Percentiles rank a stretch among this genome's conserved stretches.
These are phyloP conservation scores for Drosophila siamana DNA, from an alignment of 2,888 invertebrate species.

Conservation along the genomic window DNA sequence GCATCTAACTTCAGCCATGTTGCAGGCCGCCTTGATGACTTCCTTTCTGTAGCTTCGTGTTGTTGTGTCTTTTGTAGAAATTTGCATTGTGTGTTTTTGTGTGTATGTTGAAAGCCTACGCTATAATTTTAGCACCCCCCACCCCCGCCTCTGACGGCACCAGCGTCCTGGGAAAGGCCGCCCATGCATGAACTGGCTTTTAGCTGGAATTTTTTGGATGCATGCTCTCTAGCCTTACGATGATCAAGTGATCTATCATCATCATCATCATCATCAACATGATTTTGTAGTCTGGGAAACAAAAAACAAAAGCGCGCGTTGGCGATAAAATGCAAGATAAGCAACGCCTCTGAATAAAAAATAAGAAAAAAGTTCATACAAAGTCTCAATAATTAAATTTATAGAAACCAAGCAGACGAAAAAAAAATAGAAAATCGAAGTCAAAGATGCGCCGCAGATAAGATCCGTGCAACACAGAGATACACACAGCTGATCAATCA, in stretches of 20 bases:
- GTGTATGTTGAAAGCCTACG: conserved; percentile 49
- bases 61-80: conserved; percentile 39
- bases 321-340: conserved; percentile 78
- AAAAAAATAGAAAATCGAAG: conserved; percentile 68
- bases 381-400: conserved; percentile 73
- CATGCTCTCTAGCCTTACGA: conserved; percentile 27
- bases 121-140: conserved; percentile 56
- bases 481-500: conserved; percentile 73
- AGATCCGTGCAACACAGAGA: conserved; percentile 33
- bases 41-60: conserved; percentile 50
- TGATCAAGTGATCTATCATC: conserved; percentile 65
- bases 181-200: conserved; percentile 70
- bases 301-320: conserved; percentile 70
- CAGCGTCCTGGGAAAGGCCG: conserved; percentile 68
- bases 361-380: conserved; percentile 37
- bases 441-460: conserved; percentile 67
- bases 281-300: conserved; percentile 60
- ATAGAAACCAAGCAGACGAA: conserved; percentile 45
- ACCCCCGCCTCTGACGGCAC: background rate
- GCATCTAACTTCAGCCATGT: conserved; percentile 24
- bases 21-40: conserved; percentile 57
- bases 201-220: conserved; percentile 65
- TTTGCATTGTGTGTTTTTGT: conserved; percentile 55
- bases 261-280: conserved; percentile 43
- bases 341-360: conserved; percentile 43